phyloP scores from a whole-genome alignment of 2,113 vertebrate genomes.

The Zosterops hypoxanthus region DNA sequence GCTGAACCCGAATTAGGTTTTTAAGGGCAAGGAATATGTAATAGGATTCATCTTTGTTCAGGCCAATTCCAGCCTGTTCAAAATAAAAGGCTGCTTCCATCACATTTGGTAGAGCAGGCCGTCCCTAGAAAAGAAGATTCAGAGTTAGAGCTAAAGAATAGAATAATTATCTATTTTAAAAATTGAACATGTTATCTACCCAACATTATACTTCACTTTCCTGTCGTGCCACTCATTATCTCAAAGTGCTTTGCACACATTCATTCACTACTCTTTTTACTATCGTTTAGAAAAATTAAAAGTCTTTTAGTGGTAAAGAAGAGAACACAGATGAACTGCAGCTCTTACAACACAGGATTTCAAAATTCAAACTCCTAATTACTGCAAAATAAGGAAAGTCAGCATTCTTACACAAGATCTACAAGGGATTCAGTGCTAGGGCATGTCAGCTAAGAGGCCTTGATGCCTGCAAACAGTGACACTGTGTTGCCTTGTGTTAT shows the following conservation, averaged over 20 bases:
- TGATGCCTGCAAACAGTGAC: not conserved
- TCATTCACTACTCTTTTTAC: not conserved
- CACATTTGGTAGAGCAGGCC: conserved; percentile 83
- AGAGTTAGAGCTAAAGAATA: conserved; percentile 15
- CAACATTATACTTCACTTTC: not conserved
- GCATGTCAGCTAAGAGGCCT: not conserved
- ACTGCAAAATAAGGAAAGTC: not conserved
- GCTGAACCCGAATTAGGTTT: conserved; percentile 80
- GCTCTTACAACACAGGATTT: not conserved
- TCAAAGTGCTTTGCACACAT: not conserved
- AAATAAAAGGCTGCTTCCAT: conserved; percentile 88
- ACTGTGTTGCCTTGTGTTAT: not conserved
- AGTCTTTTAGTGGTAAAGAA: not conserved
- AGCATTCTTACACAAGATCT: not conserved
- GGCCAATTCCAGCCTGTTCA: conserved; percentile 88
- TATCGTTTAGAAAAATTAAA: not conserved
- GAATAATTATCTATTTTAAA: not conserved
- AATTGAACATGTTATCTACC: not conserved
- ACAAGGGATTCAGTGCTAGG: not conserved
- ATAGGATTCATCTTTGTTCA: conserved; percentile 87
- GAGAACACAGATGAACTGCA: not conserved
- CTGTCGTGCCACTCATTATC: not conserved
- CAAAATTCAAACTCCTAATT: not conserved
- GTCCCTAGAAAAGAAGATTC: conserved; percentile 71
- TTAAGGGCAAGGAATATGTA: conserved; percentile 89